Conservation (phyloP, 2,113 vertebrate species). For the Prionailurus viverrinus region DNA sequence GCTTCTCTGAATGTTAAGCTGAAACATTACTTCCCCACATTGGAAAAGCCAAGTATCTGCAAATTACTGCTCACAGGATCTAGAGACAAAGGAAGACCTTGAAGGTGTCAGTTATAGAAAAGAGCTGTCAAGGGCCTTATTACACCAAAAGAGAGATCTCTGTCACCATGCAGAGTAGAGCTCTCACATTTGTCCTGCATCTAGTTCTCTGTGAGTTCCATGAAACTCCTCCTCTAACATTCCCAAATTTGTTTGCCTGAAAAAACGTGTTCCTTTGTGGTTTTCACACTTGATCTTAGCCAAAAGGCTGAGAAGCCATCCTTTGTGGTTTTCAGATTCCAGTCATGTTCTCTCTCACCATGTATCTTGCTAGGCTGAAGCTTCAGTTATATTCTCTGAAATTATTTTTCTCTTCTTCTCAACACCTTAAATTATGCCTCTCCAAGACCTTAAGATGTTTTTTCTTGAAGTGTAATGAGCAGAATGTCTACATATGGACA, state of each 20-base stretch:
- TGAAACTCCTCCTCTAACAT: fast-evolving
- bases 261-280: neutral
- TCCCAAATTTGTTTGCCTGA: neutral
- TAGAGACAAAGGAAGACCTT: neutral
- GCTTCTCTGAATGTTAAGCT: neutral
- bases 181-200: neutral
- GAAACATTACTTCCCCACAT: neutral
- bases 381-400: neutral
- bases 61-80: neutral
- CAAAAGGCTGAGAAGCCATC: no score
- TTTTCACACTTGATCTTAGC: neutral
- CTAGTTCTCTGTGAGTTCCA: neutral
- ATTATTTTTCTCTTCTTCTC: neutral
- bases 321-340: neutral
- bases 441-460: neutral
- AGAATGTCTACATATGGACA: neutral
- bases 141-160: neutral
- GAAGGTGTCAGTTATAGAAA: neutral
- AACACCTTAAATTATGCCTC: neutral
- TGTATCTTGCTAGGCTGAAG: neutral
- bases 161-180: neutral
- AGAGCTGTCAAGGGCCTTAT: neutral
- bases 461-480: neutral
- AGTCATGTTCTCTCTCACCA: neutral
- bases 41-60: neutral